phyloP scores from a whole-genome alignment of 1,140 invertebrate genomes.

The Schlechtendalia chinensis region DNA sequence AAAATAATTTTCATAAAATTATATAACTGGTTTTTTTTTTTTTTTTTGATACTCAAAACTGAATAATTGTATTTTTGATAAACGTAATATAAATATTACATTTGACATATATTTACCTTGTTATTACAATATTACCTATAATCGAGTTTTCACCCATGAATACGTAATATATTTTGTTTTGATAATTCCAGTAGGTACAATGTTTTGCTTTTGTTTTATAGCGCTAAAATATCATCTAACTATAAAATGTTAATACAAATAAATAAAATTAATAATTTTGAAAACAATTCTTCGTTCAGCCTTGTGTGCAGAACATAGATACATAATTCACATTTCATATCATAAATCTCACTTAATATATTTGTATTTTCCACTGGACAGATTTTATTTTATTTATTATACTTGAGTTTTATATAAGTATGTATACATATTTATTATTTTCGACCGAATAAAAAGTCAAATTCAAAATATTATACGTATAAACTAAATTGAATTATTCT shows the following conservation, averaged over 20 bases:
- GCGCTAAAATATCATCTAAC: background rate
- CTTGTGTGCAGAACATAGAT: no score
- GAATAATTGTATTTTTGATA: no score
- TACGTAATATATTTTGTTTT: no score
- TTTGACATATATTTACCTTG: no score
- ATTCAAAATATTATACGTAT: constrained; percentile 8
- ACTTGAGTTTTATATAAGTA: background rate
- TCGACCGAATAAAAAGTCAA: background rate
- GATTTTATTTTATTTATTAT: background rate
- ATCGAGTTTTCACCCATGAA: no score
- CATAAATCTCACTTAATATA: background rate
- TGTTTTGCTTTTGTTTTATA: background rate
- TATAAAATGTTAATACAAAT: background rate
- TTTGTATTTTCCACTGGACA: background rate
- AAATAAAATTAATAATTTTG: background rate
- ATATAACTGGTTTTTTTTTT: no score
- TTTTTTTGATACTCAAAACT: no score
- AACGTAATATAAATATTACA: no score
- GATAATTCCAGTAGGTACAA: background rate
- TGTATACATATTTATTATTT: no score
- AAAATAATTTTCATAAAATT: no score
- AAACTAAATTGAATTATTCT: no score
- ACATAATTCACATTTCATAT: background rate
- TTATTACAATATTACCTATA: no score
- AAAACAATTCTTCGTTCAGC: background rate